Base-by-base conservation (phyloP, 2,888 invertebrate genomes). In the Caenorhabditis doughertyi region DNA sequence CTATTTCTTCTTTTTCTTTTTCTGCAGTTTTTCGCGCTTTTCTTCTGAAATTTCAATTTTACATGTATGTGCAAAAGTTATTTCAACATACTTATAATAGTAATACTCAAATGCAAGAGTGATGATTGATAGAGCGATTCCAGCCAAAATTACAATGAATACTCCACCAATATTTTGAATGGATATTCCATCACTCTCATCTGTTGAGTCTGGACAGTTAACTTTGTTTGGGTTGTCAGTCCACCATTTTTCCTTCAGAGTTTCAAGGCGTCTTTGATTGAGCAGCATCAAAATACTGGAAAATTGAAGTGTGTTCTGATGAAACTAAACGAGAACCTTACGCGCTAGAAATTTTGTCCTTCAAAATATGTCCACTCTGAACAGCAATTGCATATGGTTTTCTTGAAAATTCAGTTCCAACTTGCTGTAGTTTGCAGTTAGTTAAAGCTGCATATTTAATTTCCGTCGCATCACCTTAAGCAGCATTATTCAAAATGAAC, bases 101-200 rank as follows among this genome's bases (percentile, higher is more conserved):
- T 90, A 92, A 92, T 97, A 98, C 92, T 98, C 98, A 82, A 97
- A 95, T 0, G 95, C 95, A 47, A 98, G 93, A 0, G 97, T 97
- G n/a, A 89, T 56, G 11, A 92, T 82, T 0, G 91, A 91, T 8
- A 91, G 79, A 11, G 86, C 87, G 49, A 91, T 92, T 68, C 91
- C 91, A 88, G 97, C 96, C 91, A 97, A 96, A 84, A 98, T 97
- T 0, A 98, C 97, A 70, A 98, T 96, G 92, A 98, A 98, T 0
- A 98, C 98, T 0, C 98, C 98, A 85, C 97, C 98, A 87, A 98
- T 98, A 92, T 98, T 98, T 91, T 97, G 95, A 81, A 98, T 97
- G 81, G 97, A 97, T 91, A 98, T 98, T 62, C 98, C 98, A 92
- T 97, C 98, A 3, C 96, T 96, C 92, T 97, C 96, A 91, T 96